Conservation (phyloP, 2,888 invertebrate species). For the Tuta absoluta region DNA sequence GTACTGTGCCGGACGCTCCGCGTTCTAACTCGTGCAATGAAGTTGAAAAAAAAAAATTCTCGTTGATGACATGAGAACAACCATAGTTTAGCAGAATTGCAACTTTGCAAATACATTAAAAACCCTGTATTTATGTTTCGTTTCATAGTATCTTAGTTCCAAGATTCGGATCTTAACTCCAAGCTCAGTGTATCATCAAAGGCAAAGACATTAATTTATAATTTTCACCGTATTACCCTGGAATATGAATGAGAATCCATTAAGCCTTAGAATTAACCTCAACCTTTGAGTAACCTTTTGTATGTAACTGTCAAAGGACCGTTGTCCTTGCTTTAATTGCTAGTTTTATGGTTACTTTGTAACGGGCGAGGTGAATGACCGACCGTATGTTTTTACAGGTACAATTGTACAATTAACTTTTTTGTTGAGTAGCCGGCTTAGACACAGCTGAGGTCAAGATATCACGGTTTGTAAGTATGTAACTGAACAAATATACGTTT, state of each 20-base stretch:
- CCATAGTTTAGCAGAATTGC: too few species aligned
- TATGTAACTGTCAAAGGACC: background rate
- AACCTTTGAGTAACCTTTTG: background rate
- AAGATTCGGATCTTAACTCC: background rate
- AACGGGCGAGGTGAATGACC: background rate
- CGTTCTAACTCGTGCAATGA: too few species aligned
- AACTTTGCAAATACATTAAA: too few species aligned
- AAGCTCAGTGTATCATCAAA: background rate
- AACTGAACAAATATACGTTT: background rate
- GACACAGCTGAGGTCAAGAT: constrained; percentile 12
- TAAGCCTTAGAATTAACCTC: background rate
- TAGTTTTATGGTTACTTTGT: background rate
- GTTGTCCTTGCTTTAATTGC: background rate
- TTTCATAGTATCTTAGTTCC: too few species aligned
- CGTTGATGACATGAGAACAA: too few species aligned
- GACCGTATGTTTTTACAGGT: constrained; percentile 13
- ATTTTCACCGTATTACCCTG: background rate
- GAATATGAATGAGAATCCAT: constrained; percentile 8
- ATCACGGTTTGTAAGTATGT: background rate
- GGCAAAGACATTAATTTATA: background rate
- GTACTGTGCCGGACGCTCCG: too few species aligned
- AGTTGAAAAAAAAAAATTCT: too few species aligned
- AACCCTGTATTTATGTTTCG: too few species aligned
- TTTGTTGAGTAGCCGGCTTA: constrained; percentile 15
- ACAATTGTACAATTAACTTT: background rate